A percentile compares a stretch with the other conserved stretches of the same genome.
phyloP scores from a whole-genome alignment of 2,888 invertebrate species.

The Drosophila diplacantha region DNA sequence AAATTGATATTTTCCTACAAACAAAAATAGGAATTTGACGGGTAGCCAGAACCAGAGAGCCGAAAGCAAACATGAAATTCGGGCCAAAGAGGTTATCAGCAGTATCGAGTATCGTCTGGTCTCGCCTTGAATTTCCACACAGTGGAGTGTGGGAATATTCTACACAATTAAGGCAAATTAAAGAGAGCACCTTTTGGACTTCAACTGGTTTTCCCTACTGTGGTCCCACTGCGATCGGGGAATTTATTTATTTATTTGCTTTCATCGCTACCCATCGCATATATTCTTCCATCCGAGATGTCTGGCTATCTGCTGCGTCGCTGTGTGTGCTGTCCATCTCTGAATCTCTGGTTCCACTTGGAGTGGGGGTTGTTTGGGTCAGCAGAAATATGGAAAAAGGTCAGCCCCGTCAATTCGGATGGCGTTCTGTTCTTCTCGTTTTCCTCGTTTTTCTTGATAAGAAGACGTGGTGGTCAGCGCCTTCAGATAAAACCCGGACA shows the following conservation, averaged over 20 bases:
- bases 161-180: slow-evolving; percentile 27
- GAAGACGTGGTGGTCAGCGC: slow-evolving; percentile 23
- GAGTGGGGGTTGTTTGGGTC: slow-evolving; percentile 49
- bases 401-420: slow-evolving; percentile 51
- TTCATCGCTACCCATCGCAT: slow-evolving; percentile 21
- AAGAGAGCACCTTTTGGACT: background rate
- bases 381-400: slow-evolving; percentile 64
- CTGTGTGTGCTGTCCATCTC: slow-evolving; percentile 6
- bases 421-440: slow-evolving; percentile 25
- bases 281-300: slow-evolving; percentile 18
- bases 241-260: slow-evolving; percentile 38
- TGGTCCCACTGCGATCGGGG: slow-evolving; percentile 28
- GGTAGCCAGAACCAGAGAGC: background rate
- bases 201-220: slow-evolving; percentile 10
- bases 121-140: slow-evolving; percentile 53
- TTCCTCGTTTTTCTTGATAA: slow-evolving; percentile 49
- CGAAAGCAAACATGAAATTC: slow-evolving; percentile 42
- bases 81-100: slow-evolving; percentile 56
- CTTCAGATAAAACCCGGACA: slow-evolving; percentile 36
- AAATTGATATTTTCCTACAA: slow-evolving; percentile 56
- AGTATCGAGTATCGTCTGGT: slow-evolving; percentile 30
- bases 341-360: slow-evolving; percentile 26
- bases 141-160: slow-evolving; percentile 25
- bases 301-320: slow-evolving; percentile 20
- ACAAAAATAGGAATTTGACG: slow-evolving; percentile 22